Evolutionary conservation across 2,797 vertebrate genomes (phyloP).

Genomic region (Lophius americanus): DNA sequence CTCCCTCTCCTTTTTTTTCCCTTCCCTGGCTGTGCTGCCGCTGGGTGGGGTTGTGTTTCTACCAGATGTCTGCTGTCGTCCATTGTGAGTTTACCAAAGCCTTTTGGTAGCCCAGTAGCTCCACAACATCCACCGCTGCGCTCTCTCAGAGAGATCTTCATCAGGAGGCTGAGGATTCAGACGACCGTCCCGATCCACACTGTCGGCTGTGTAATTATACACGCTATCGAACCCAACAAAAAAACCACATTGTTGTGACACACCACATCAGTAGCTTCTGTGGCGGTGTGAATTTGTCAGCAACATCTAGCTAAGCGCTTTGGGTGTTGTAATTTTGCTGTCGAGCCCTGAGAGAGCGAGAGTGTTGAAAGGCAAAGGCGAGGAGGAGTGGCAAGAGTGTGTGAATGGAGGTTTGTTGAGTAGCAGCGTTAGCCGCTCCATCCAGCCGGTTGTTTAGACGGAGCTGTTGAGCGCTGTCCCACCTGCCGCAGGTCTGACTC

Average conservation of each 20-base stretch:
- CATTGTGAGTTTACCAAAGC: slow-evolving; percentile 68
- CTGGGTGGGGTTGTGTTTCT: slow-evolving; percentile 73
- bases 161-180: slow-evolving; percentile 11
- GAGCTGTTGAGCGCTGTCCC: slow-evolving; percentile 57
- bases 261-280: slow-evolving; percentile 37
- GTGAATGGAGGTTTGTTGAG: slow-evolving; percentile 42
- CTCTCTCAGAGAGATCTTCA: slow-evolving; percentile 55
- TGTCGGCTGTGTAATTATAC: slow-evolving; percentile 37
- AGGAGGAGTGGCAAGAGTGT: slow-evolving; percentile 9
- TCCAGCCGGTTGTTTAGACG: slow-evolving; percentile 53
- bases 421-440: slow-evolving; percentile 20
- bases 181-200: slow-evolving; percentile 5
- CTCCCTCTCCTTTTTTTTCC: slow-evolving; percentile 44
- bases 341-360: slow-evolving; percentile 41
- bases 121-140: slow-evolving; percentile 57
- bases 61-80: slow-evolving; percentile 76
- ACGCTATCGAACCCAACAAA: slow-evolving; percentile 21
- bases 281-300: slow-evolving; percentile 47
- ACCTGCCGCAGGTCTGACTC: slow-evolving; percentile 62
- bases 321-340: slow-evolving; percentile 52
- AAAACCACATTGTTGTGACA: slow-evolving; percentile 28
- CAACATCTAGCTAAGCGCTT: slow-evolving; percentile 30
- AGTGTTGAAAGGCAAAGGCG: slow-evolving; percentile 23
- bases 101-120: slow-evolving; percentile 73
- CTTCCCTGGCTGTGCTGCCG: slow-evolving; percentile 66